These are phyloP conservation scores for Leptopterna dolabrata DNA, from an alignment of 2,888 invertebrate genomes.

Conservation along the genomic window DNA sequence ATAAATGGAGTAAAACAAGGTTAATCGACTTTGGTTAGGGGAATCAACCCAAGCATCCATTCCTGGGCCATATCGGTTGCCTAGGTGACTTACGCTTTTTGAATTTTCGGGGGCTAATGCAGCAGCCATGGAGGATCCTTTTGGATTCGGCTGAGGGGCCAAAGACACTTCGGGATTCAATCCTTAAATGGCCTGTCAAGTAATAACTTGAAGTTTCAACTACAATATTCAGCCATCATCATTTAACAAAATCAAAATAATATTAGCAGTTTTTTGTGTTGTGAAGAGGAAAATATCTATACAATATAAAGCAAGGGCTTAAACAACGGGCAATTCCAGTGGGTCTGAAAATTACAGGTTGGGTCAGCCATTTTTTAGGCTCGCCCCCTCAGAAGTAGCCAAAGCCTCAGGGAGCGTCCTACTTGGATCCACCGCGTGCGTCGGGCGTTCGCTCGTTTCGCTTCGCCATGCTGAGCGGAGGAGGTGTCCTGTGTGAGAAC, in stretches of 20 bases:
- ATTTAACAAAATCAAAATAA: not conserved
- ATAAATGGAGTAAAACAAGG: not conserved
- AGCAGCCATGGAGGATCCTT: constrained; percentile 35
- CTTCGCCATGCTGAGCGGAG: too few species aligned
- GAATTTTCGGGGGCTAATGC: constrained; percentile 45
- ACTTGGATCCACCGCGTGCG: too few species aligned
- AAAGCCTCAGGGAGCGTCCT: too few species aligned
- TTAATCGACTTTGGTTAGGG: not conserved
- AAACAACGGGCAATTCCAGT: too few species aligned
- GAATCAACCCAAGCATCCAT: constrained; percentile 24
- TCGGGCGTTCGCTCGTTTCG: too few species aligned
- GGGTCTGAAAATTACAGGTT: too few species aligned
- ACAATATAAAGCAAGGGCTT: too few species aligned
- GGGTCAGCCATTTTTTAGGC: too few species aligned
- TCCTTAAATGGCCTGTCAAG: constrained; percentile 27
- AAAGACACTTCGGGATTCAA: constrained; percentile 25
- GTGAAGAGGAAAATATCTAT: not conserved
- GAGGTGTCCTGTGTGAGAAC: too few species aligned
- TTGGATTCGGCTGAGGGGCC: constrained; percentile 36
- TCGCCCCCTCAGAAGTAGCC: too few species aligned
- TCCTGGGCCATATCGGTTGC: not conserved
- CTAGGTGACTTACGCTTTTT: constrained; percentile 27
- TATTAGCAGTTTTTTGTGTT: not conserved
- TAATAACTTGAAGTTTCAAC: constrained; percentile 8
- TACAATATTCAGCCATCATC: not conserved